phyloP scores from a whole-genome alignment of 2,797 vertebrate genomes.

The Lithobates pipiens region DNA sequence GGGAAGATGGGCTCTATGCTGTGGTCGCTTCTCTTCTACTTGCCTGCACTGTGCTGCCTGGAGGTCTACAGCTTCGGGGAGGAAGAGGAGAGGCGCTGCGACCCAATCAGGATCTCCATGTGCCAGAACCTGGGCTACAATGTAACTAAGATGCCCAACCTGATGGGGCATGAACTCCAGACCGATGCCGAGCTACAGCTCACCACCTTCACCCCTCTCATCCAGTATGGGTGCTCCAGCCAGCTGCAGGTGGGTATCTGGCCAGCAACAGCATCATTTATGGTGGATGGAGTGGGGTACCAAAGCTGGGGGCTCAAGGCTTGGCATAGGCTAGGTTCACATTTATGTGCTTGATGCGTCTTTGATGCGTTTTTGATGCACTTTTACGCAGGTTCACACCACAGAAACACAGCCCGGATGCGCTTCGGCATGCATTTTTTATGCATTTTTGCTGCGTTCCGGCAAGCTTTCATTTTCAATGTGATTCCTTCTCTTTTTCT shows the following conservation, averaged over 20 bases:
- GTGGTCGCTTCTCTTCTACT: conserved; percentile 8
- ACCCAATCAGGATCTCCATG: conserved; percentile 97
- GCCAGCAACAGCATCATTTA: no score
- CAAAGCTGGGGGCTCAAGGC: no score
- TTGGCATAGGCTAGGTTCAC: no score
- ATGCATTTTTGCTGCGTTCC: no score
- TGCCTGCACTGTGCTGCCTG: conserved; percentile 58
- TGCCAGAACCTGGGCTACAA: conserved; percentile 98
- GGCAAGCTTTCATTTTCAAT: no score
- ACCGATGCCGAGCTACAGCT: conserved; percentile 96
- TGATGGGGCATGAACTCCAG: conserved; percentile 96
- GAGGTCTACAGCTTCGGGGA: conserved; percentile 84
- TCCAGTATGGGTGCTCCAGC: conserved; percentile 97
- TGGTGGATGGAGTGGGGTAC: no score
- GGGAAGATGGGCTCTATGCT: conserved; percentile 33
- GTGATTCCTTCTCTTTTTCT: no score
- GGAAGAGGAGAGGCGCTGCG: conserved; percentile 94
- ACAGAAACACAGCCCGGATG: no score
- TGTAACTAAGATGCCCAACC: conserved; percentile 98
- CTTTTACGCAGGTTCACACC: no score
- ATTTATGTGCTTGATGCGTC: no score
- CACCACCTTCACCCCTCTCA: conserved; percentile 95
- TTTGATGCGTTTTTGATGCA: no score
- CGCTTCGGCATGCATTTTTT: no score
- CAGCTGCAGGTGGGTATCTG: conserved; percentile 89